Evolutionary conservation across 2,888 invertebrate species (phyloP), one percentile per base, ranked within the genome.

Genomic region (Volucella inanis): DNA sequence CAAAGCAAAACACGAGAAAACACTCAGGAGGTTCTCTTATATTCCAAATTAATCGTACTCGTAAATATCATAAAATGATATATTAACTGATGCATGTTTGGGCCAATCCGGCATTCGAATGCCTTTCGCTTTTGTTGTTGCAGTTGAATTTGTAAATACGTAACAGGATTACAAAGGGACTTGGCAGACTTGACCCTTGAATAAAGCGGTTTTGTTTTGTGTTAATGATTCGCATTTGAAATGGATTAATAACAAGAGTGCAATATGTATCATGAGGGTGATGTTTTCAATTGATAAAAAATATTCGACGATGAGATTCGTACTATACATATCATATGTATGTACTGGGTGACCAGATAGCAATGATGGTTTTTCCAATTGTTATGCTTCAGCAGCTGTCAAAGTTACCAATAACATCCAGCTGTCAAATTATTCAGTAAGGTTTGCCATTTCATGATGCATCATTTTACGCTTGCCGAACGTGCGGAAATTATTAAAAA

Each of bases 11-110:
- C 78, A 72, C 78, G 61, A 57, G 78, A 83, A 83, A 67, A 83
- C 78, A 83, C 78, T 83, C 72, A 68, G 68, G 72, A 72, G 72
- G 62, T 65, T 52, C 64, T 71, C 43, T 83, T 78, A 72, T 55
- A 61, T 22, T 72, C 71, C 78, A 65, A 82, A 82, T 83, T 83
- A 83, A 78, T 83, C 78, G 82, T 83, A 83, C 31, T 31, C 31
- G 6, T 31, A 31, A 31, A 31, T 31, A 31, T 31, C 31, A 31
- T 6, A 31, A 31, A 31, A 22, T 22, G 78, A 82, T 83, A 81
- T 67, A 83, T 83, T 78, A 83, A 83, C 72, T 61, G 45, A 70
- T 70, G 72, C 50, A 80, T 74, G 67, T 8, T 43, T 31, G 31
- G 31, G 31, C 31, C 31, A 6, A 31, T 31, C 31, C 31, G 31